Evolutionary conservation across 2,797 vertebrate genomes (phyloP), one percentile per base, ranked within the genome.

Genomic region (Sciaenops ocellatus): DNA sequence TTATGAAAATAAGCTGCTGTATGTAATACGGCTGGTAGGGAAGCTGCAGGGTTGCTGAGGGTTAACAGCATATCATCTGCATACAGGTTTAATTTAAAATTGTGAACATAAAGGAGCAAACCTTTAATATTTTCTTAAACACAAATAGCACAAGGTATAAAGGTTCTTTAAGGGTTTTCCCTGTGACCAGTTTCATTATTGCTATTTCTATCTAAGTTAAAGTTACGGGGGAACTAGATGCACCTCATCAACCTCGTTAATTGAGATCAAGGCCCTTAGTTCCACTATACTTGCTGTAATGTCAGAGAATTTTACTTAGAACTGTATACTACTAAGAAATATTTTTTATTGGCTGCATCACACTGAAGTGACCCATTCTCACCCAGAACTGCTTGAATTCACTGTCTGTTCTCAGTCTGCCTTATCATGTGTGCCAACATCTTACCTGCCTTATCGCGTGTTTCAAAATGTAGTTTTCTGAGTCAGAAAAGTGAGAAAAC

Each of bases 361-460:
- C 2, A 52, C 30, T 22, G 20, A 47, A 13, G 20, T 52, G 48
- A 63, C 7, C 24, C 42, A 63, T 24, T 67, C n/a, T 67, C 48
- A 52, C 30, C 48, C n/a, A 3, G 9, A 67, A 22, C 34, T 52
- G 64, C 15, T 67, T 51, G 26, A 3, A 34, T 20, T 22, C 47
- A 38, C 64, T 52, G 30, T 46, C 28, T 38, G 48, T 52, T 67
- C 64, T 17, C 48, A 52, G 9, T 17, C 30, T 41, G 11, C 44
- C 26, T n/a, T 30, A 47, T 63, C 61, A 44, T 47, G 30, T 3
- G 64, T 66, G 48, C 47, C 60, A 62, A 62, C 38, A 17, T 46
- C 60, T 30, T n/a, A 15, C 16, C 61, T 13, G 20, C 64, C 30
- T 51, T 41, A 52, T 66, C 13, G 12, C 28, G 28, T 22, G 47